phyloP scores from a whole-genome alignment of 1,140 invertebrate genomes.

The Drosophila nikananu region DNA sequence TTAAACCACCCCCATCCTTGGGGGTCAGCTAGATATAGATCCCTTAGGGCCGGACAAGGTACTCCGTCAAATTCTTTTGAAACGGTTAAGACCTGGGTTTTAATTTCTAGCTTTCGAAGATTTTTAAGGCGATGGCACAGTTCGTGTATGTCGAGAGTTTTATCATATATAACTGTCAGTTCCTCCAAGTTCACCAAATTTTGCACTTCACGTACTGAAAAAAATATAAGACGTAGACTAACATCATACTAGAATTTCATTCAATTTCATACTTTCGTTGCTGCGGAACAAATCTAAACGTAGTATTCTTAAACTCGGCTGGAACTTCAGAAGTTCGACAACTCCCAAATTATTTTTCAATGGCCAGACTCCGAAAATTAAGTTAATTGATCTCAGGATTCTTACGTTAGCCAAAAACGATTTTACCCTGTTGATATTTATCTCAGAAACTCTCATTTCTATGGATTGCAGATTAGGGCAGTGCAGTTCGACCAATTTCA shows the following conservation, averaged over 20 bases:
- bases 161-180: neutral
- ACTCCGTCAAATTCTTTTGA: neutral
- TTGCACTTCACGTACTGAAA: neutral
- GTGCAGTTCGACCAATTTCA: neutral
- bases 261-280: neutral
- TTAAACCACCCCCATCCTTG: too few species aligned
- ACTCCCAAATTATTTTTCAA: too few species aligned
- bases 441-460: rapidly evolving
- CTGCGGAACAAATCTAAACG: rapidly evolving
- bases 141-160: neutral
- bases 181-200: neutral
- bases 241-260: neutral
- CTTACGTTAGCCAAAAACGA: neutral
- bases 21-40: too few species aligned
- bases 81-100: too few species aligned
- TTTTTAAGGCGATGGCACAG: neutral
- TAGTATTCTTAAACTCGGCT: neutral
- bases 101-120: neutral
- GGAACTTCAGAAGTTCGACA: neutral
- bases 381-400: neutral
- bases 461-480: neutral
- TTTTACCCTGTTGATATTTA: neutral
- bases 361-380: too few species aligned
- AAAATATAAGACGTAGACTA: neutral
- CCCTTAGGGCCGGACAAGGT: neutral